Percentiles rank a stretch among this genome's conserved stretches.
These are phyloP conservation scores for Ctenoplectra terminalis DNA, from an alignment of 1,140 invertebrate genomes.

Conservation along the genomic window DNA sequence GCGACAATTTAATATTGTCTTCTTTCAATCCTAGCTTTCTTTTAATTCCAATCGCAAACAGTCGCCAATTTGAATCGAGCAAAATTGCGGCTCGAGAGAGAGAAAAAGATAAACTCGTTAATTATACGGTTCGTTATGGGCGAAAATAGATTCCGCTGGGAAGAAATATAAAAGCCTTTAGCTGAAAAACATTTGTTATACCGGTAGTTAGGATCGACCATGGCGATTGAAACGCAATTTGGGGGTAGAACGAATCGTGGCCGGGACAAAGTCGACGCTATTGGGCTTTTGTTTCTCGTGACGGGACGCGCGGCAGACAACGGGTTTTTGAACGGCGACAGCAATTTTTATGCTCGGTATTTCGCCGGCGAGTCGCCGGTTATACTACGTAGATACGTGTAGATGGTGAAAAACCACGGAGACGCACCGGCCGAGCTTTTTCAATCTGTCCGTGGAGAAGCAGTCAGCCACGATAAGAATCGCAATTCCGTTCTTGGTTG, in stretches of 20 bases:
- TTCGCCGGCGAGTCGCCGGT: constrained; percentile 34
- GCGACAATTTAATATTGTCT: too few species aligned
- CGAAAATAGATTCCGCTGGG: not conserved
- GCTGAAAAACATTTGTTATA: too few species aligned
- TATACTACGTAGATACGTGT: not conserved
- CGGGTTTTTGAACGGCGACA: not conserved
- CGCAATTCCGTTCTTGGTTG: constrained; percentile 59
- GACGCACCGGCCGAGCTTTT: constrained; percentile 39
- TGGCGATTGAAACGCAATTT: not conserved
- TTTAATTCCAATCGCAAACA: too few species aligned
- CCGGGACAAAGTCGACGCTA: not conserved
- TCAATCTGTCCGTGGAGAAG: constrained; percentile 61
- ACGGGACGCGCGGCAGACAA: not conserved
- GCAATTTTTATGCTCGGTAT: constrained; percentile 40
- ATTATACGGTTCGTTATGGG: not conserved
- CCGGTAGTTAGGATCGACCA: not conserved
- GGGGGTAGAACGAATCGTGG: not conserved
- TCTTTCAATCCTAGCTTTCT: too few species aligned
- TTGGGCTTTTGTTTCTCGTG: not conserved
- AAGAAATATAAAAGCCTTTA: too few species aligned
- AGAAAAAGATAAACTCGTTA: not conserved
- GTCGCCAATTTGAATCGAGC: too few species aligned
- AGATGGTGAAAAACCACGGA: constrained; percentile 24
- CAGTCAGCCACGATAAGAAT: constrained; percentile 61
- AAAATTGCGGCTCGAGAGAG: too few species aligned